phyloP scores from a whole-genome alignment of 2,888 invertebrate genomes.

The Ecdyonurus torrentis region DNA sequence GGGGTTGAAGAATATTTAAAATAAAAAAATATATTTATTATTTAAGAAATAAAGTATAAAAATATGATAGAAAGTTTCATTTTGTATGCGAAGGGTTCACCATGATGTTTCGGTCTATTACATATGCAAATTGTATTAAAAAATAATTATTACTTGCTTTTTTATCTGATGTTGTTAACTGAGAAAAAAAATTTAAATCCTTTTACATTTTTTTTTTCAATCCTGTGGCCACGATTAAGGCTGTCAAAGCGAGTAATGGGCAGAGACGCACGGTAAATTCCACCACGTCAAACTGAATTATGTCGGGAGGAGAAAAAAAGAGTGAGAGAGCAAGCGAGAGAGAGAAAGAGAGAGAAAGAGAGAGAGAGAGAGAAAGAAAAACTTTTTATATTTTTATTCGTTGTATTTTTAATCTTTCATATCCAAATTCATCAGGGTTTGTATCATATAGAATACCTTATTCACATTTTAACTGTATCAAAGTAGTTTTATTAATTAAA shows the following conservation, averaged over 20 bases:
- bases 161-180: background rate
- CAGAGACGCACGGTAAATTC: background rate
- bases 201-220: background rate
- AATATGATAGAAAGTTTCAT: too few relatives aligned
- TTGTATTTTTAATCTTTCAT: constrained; percentile 1
- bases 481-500: too few relatives aligned
- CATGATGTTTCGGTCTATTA: too few relatives aligned
- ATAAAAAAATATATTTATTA: too few relatives aligned
- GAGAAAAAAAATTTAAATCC: background rate
- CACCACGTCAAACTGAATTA: constrained; percentile 1
- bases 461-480: too few relatives aligned
- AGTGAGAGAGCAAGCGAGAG: too few relatives aligned
- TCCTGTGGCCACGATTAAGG: background rate
- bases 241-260: constrained; percentile 3
- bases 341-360: too few relatives aligned
- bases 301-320: background rate
- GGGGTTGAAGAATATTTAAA: background rate
- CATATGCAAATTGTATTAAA: background rate
- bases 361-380: background rate
- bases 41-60: too few relatives aligned
- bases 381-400: background rate
- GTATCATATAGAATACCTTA: too few relatives aligned
- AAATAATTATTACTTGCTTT: background rate
- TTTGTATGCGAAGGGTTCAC: too few relatives aligned
- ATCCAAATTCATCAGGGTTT: background rate